Percentiles rank a stretch among this genome's conserved stretches.
Conservation (phyloP, 2,113 vertebrate genomes). For the Dasypus novemcinctus region DNA sequence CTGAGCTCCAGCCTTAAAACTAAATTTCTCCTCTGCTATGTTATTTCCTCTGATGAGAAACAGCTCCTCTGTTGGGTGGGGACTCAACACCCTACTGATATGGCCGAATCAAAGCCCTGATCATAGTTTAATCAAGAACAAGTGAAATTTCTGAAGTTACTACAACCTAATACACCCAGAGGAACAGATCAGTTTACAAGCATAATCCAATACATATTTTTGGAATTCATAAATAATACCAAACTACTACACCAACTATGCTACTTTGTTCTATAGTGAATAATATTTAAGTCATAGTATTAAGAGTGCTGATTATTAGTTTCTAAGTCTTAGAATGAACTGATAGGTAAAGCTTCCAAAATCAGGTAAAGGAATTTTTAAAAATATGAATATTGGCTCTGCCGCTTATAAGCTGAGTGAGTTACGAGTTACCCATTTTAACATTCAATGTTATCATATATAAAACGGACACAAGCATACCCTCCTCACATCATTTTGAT, state of each 20-base stretch:
- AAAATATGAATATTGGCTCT: neutral
- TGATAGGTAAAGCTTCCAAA: conserved; percentile 20
- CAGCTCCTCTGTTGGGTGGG: too few relatives aligned
- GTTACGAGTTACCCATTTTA: neutral
- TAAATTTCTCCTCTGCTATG: too few relatives aligned
- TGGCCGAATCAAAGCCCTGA: too few relatives aligned
- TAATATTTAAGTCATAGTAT: neutral
- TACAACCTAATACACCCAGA: too few relatives aligned
- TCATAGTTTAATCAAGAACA: too few relatives aligned
- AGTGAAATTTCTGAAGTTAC: too few relatives aligned
- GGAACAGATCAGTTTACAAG: too few relatives aligned
- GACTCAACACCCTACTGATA: too few relatives aligned
- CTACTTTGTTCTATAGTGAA: neutral
- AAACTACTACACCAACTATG: neutral
- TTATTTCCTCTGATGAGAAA: too few relatives aligned
- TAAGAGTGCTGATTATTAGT: neutral
- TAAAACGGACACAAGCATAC: neutral
- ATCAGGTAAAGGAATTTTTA: neutral
- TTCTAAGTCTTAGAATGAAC: neutral
- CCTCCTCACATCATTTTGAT: neutral
- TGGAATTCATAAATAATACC: too few relatives aligned
- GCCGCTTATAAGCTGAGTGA: neutral
- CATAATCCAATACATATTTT: too few relatives aligned
- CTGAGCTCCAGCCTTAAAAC: too few relatives aligned
- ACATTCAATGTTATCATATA: neutral